Conservation (phyloP, 2,113 vertebrate genomes). For the Cyphomyrus plagiostoma region DNA sequence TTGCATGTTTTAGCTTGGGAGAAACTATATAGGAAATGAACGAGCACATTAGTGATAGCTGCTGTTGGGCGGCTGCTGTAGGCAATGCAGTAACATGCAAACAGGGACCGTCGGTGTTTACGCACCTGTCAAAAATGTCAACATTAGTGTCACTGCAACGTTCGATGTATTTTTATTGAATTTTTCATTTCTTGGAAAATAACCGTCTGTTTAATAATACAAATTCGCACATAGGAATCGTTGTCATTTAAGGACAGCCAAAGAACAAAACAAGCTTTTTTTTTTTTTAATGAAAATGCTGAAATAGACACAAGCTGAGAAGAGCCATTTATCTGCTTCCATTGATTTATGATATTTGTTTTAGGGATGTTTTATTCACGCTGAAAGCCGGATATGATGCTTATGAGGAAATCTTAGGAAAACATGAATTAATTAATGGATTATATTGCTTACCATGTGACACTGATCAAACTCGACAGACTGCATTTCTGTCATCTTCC, state of each 20-base stretch:
- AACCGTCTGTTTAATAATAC: background rate
- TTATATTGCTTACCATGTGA: background rate
- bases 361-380: background rate
- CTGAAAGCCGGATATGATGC: background rate
- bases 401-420: background rate
- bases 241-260: background rate
- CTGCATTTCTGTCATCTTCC: background rate
- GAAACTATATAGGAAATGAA: constrained; percentile 13
- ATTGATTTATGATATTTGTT: background rate
- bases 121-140: background rate
- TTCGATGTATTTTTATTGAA: background rate
- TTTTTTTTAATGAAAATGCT: background rate
- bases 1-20: background rate
- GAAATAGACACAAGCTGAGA: background rate
- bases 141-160: background rate
- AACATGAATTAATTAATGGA: constrained; percentile 4
- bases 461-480: background rate
- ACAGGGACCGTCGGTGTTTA: background rate
- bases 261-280: background rate
- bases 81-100: background rate
- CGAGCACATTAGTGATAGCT: background rate
- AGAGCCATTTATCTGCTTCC: background rate
- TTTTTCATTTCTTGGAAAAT: background rate
- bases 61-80: background rate
- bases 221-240: background rate